Evolutionary conservation across 2,888 invertebrate species (phyloP).

Genomic region (Melinaea marsaeus): DNA sequence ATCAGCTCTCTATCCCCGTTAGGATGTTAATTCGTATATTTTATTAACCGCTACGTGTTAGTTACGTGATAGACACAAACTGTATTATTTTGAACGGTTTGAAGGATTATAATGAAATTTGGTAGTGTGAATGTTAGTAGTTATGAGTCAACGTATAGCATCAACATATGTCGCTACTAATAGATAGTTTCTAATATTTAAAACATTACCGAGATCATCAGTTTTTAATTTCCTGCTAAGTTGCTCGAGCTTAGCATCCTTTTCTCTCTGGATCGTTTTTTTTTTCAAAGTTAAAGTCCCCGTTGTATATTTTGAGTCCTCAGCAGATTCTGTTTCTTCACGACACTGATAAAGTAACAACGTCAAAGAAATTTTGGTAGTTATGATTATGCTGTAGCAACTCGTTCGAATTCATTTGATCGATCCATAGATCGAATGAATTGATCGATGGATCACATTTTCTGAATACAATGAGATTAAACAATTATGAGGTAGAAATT

Average conservation of each 20-base stretch:
- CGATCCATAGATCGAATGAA: too few species aligned
- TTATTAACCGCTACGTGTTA: neutral
- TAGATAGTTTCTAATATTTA: neutral
- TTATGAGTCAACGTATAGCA: too few species aligned
- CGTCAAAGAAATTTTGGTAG: neutral
- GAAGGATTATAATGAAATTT: too few species aligned
- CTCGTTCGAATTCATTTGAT: too few species aligned
- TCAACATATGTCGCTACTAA: too few species aligned
- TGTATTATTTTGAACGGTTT: neutral
- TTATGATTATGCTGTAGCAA: too few species aligned
- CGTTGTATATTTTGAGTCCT: conserved; percentile 81
- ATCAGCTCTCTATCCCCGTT: too few species aligned
- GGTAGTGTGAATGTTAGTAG: too few species aligned
- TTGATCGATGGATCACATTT: too few species aligned
- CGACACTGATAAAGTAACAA: conserved; percentile 72
- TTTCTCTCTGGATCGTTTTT: conserved; percentile 81
- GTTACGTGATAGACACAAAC: too few species aligned
- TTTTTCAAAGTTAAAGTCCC: conserved; percentile 91
- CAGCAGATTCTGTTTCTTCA: conserved; percentile 83
- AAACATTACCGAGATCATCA: conserved; percentile 91
- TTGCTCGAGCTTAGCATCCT: conserved; percentile 95
- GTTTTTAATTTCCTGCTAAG: conserved; percentile 97
- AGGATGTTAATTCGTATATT: neutral
- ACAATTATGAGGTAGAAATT: too few species aligned
- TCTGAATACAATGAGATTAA: too few species aligned